Evolutionary conservation across 2,888 invertebrate genomes (phyloP).

Genomic region (Nomada lathburiana): DNA sequence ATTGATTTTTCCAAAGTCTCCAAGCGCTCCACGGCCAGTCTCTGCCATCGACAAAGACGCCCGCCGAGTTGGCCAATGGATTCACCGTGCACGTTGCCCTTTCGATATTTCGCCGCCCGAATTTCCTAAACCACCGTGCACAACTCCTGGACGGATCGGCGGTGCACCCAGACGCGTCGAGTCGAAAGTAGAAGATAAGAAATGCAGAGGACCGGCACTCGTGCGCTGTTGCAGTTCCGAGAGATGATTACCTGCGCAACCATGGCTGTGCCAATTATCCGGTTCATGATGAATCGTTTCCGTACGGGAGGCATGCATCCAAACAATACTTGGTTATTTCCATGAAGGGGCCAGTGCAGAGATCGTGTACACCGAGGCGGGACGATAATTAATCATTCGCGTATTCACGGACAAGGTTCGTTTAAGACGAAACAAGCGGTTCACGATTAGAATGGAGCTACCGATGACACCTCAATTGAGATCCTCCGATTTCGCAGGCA

Average conservation of each 20-base stretch:
- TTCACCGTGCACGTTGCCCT: neutral
- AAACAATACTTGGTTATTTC: constrained; percentile 81
- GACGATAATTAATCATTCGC: constrained; percentile 75
- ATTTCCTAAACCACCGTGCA: no score
- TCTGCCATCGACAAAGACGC: constrained; percentile 14
- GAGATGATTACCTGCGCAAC: constrained; percentile 79
- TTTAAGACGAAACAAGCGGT: constrained; percentile 62
- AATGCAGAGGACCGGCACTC: neutral
- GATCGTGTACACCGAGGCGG: constrained; percentile 61
- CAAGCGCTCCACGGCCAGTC: constrained; percentile 24
- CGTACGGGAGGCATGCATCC: constrained; percentile 76
- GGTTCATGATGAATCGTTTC: constrained; percentile 80
- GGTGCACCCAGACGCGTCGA: no score
- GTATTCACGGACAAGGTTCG: constrained; percentile 70
- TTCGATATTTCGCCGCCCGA: no score
- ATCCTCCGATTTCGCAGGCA: constrained; percentile 16
- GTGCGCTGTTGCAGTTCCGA: constrained; percentile 74
- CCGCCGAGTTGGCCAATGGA: neutral
- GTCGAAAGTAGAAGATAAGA: no score
- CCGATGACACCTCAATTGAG: constrained; percentile 43
- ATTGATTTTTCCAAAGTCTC: constrained; percentile 75
- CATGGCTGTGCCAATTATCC: constrained; percentile 79
- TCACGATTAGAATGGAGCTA: constrained; percentile 49
- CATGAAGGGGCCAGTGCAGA: constrained; percentile 70
- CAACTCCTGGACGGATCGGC: no score